phyloP scores from a whole-genome alignment of 2,888 invertebrate genomes.

The Mythimna lalbum region DNA sequence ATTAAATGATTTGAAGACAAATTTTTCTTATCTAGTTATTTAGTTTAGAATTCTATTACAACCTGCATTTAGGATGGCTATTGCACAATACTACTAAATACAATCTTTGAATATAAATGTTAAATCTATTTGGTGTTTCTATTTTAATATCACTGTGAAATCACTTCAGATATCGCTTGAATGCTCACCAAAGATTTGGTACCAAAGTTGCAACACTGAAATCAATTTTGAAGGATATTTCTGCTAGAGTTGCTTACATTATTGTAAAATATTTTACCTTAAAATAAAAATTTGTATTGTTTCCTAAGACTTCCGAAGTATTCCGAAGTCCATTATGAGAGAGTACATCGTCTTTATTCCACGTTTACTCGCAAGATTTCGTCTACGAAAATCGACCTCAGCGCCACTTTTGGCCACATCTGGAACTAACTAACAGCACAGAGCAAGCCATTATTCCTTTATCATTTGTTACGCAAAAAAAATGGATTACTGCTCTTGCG shows the following conservation, averaged over 20 bases:
- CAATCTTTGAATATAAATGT: conserved; percentile 37
- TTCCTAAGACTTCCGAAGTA: no score
- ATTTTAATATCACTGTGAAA: conserved; percentile 47
- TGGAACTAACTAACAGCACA: no score
- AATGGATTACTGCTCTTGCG: no score
- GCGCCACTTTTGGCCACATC: no score
- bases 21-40: conserved; percentile 13
- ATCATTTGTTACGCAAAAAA: no score
- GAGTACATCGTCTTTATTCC: no score
- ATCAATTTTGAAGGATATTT: conserved; percentile 14
- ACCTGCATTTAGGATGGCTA: conserved; percentile 41
- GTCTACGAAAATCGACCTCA: no score
- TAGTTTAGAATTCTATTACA: conserved; percentile 44
- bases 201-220: conserved; percentile 19
- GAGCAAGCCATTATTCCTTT: no score
- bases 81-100: conserved; percentile 29
- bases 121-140: conserved; percentile 26
- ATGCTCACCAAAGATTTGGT: conserved; percentile 21
- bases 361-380: no score
- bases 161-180: conserved; percentile 31
- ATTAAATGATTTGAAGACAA: conserved; percentile 1
- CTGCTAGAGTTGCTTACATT: background rate
- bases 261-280: no score
- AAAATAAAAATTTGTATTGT: no score
- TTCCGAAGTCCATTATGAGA: no score